Percentiles rank a stretch among this genome's conserved stretches.
phyloP scores from a whole-genome alignment of 2,797 vertebrate genomes.

The Sebastes nivosus region DNA sequence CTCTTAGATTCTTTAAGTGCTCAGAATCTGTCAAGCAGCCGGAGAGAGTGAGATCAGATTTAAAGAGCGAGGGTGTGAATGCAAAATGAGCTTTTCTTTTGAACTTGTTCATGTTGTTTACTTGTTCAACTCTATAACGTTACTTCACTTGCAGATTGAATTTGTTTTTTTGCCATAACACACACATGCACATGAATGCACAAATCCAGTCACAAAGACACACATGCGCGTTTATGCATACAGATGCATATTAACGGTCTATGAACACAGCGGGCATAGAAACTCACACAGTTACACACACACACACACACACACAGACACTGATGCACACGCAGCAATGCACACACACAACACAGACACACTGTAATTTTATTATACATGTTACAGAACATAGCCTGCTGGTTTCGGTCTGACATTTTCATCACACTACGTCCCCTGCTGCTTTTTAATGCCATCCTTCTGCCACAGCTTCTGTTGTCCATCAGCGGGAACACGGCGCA shows the following conservation, averaged over 20 bases:
- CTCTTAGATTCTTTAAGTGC: constrained; percentile 18
- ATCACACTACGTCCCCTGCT: constrained; percentile 62
- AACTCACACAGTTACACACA: neutral
- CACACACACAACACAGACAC: neutral
- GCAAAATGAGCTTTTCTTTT: neutral
- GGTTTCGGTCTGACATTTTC: constrained; percentile 71
- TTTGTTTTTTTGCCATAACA: neutral
- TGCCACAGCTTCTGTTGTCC: constrained; percentile 70
- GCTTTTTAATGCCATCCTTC: constrained; percentile 73
- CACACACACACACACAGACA: neutral
- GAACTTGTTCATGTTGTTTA: neutral
- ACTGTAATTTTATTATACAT: constrained; percentile 67
- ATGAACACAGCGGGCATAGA: neutral
- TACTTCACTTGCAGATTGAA: neutral
- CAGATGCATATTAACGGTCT: neutral
- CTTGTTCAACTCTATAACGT: neutral
- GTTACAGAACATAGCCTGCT: constrained; percentile 60
- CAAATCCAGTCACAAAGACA: neutral
- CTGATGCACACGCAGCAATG: neutral
- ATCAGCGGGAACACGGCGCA: constrained; percentile 47
- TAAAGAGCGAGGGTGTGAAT: neutral
- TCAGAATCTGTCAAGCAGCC: constrained; percentile 22
- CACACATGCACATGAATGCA: neutral
- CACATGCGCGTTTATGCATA: neutral
- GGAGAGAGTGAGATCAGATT: constrained; percentile 3